phyloP scores from a whole-genome alignment of 1,140 invertebrate species.

The Drosophila kurseongensis region DNA sequence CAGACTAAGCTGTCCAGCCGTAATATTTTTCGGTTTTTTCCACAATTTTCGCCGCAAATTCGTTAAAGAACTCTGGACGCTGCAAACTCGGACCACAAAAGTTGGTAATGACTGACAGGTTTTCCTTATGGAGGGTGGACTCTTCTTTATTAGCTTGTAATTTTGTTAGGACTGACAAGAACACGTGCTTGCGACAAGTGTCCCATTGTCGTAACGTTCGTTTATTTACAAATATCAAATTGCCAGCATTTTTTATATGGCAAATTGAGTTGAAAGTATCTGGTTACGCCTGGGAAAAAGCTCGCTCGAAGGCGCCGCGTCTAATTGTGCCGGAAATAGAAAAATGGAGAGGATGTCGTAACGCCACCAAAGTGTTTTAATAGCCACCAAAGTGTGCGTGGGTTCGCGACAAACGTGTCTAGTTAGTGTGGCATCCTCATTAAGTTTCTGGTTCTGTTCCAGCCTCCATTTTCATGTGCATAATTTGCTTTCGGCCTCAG shows the following conservation, averaged over 20 bases:
- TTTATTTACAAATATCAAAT: slow-evolving; percentile 47
- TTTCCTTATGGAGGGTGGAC: not conserved
- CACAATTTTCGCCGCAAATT: slow-evolving; percentile 30
- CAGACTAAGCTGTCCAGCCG: slow-evolving; percentile 67
- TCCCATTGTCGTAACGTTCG: slow-evolving; percentile 32
- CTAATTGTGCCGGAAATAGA: slow-evolving; percentile 80
- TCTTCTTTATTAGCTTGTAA: slow-evolving; percentile 48
- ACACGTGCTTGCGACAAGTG: slow-evolving; percentile 81
- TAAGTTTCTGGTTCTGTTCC: slow-evolving; percentile 49
- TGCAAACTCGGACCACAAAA: slow-evolving; percentile 53
- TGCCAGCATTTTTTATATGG: slow-evolving; percentile 7
- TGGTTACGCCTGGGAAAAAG: slow-evolving; percentile 74
- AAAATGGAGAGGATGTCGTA: slow-evolving; percentile 52
- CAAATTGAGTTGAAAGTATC: slow-evolving; percentile 82
- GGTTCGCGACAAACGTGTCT: slow-evolving; percentile 63
- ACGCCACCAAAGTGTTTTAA: slow-evolving; percentile 79
- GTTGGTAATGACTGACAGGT: slow-evolving; percentile 48
- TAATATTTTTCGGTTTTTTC: slow-evolving; percentile 33
- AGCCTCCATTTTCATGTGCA: slow-evolving; percentile 35
- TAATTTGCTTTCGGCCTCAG: slow-evolving; percentile 68
- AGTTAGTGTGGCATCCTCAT: slow-evolving; percentile 79
- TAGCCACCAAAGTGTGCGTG: slow-evolving; percentile 70
- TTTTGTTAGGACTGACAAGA: slow-evolving; percentile 70
- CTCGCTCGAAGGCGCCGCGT: not conserved
- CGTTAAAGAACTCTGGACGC: slow-evolving; percentile 48